Percentiles rank a stretch among this genome's conserved stretches.
phyloP scores from a whole-genome alignment of 2,797 vertebrate species.

The Sphenopsis melanotis region DNA sequence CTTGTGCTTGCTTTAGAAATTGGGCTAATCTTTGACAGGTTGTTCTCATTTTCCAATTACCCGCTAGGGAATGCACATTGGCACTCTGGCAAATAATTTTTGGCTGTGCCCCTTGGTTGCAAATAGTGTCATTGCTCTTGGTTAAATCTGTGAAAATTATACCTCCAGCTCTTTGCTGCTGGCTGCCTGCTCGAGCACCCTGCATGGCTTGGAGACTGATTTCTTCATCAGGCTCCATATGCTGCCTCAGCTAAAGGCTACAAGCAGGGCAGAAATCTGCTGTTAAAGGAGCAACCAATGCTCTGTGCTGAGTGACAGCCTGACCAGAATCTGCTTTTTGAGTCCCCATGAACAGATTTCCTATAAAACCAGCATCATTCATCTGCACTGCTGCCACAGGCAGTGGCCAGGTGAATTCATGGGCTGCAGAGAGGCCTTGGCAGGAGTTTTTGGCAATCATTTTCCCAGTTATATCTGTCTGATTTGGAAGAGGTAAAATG shows the following conservation, averaged over 20 bases:
- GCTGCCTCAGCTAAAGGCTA: background rate
- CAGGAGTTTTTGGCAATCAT: rapidly evolving
- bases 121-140: conserved; percentile 72
- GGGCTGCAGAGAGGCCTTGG: background rate
- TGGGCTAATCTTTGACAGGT: conserved; percentile 70
- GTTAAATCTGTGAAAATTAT: conserved; percentile 67
- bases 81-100: conserved; percentile 57
- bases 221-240: conserved; percentile 47
- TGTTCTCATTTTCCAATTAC: conserved; percentile 67
- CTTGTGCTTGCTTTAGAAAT: conserved; percentile 64
- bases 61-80: conserved; percentile 57
- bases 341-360: background rate
- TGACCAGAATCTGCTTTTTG: background rate
- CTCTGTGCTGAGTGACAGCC: background rate
- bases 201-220: background rate
- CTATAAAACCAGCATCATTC: background rate
- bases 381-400: background rate
- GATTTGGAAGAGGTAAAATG: background rate
- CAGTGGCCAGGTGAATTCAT: background rate
- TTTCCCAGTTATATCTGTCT: background rate
- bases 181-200: conserved; percentile 50
- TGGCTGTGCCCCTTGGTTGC: conserved; percentile 58
- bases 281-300: background rate
- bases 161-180: conserved; percentile 14
- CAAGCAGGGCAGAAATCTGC: background rate